These are phyloP conservation scores for Catonia carolina DNA, from an alignment of 2,888 invertebrate genomes.

Conservation along the genomic window DNA sequence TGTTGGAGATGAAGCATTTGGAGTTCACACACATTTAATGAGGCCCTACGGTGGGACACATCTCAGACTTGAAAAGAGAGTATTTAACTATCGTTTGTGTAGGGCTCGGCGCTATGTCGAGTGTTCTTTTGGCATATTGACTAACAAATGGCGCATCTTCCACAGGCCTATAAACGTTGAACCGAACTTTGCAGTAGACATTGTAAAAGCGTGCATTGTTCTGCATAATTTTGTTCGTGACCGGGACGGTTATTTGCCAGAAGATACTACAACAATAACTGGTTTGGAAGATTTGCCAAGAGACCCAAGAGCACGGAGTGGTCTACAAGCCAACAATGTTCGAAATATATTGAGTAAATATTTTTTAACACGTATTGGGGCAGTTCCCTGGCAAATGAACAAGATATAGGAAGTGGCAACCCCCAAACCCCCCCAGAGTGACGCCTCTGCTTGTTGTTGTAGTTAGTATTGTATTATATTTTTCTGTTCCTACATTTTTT, in stretches of 20 bases:
- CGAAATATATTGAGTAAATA: conserved; percentile 25
- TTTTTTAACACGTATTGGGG: conserved; percentile 7
- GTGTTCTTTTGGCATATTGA: conserved; percentile 35
- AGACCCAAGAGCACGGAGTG: conserved; percentile 24
- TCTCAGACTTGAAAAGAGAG: conserved; percentile 29
- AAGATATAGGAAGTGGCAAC: too few species aligned
- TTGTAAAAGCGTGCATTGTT: conserved; percentile 36
- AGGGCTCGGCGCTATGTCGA: conserved; percentile 33
- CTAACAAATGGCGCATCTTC: conserved; percentile 40
- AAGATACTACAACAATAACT: conserved; percentile 30
- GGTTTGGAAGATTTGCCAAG: conserved; percentile 29
- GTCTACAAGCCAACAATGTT: conserved; percentile 28
- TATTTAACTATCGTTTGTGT: conserved; percentile 34
- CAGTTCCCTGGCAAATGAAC: conserved; percentile 12
- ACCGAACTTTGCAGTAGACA: conserved; percentile 33
- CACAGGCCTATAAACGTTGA: conserved; percentile 37
- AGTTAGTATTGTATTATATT: too few species aligned
- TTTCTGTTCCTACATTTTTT: too few species aligned
- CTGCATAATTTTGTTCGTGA: conserved; percentile 32
- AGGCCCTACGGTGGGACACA: conserved; percentile 32
- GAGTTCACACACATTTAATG: conserved; percentile 29
- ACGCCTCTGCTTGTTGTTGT: too few species aligned
- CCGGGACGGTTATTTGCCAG: conserved; percentile 28
- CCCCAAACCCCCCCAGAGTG: too few species aligned
- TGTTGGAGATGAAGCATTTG: conserved; percentile 37